Percentiles rank a stretch among this genome's conserved stretches.
These are phyloP conservation scores for Ellobius talpinus DNA, from an alignment of 2,113 vertebrate species.

Conservation along the genomic window DNA sequence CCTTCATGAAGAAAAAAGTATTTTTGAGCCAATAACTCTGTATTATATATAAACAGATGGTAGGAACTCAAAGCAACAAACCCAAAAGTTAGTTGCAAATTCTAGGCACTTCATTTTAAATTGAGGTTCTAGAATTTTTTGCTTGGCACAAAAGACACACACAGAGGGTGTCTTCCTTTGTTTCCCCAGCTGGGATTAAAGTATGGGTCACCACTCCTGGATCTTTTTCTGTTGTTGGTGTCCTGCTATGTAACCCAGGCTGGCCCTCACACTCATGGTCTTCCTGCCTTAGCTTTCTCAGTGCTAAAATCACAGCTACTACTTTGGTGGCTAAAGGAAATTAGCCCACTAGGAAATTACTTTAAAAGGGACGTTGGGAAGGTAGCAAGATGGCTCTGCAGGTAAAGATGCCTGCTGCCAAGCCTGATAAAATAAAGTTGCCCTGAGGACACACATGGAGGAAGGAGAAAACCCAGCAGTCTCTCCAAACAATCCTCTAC, in stretches of 20 bases:
- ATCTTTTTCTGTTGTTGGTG: background rate
- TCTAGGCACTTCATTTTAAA: conserved; percentile 29
- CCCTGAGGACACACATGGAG: background rate
- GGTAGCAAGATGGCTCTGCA: background rate
- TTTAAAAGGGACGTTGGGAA: background rate
- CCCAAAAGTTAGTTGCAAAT: background rate
- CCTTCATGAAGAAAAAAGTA: background rate
- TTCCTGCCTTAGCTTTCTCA: background rate
- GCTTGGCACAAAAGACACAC: background rate
- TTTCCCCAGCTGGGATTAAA: background rate
- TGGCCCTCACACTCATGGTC: background rate
- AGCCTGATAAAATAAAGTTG: background rate
- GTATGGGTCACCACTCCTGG: background rate
- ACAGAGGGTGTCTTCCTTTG: background rate
- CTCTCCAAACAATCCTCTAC: background rate
- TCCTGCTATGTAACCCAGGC: background rate
- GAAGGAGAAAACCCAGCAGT: background rate
- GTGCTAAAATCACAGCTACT: background rate
- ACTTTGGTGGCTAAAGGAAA: background rate
- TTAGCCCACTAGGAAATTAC: background rate
- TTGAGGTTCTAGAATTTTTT: background rate
- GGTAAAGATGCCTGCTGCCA: background rate
- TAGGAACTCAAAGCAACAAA: background rate
- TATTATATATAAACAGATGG: background rate
- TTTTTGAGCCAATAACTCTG: conserved; percentile 12